Conservation (phyloP, 1,140 invertebrate species). For the Matsumurasca onukii region DNA sequence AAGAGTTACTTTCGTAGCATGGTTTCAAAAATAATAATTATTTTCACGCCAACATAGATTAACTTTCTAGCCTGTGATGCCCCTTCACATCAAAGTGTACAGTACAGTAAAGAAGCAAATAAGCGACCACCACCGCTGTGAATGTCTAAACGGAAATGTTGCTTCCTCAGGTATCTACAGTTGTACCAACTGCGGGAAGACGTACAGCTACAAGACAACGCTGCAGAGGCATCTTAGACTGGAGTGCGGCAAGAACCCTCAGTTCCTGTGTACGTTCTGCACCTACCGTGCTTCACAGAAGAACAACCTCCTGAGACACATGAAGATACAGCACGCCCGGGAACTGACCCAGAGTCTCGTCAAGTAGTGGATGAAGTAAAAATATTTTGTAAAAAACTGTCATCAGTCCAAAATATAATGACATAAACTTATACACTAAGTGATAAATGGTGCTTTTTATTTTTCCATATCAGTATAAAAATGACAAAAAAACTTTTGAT, state of each 20-base stretch:
- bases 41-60: no score
- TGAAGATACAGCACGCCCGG: conserved; percentile 43
- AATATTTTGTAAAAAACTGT: neutral
- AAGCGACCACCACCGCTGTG: neutral
- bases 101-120: no score
- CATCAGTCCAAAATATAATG: no score
- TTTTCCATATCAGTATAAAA: no score
- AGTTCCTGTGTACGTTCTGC: conserved; percentile 52
- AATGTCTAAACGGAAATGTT: neutral
- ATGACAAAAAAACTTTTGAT: no score
- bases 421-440: no score
- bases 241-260: conserved; percentile 53
- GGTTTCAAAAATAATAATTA: no score
- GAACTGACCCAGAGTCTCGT: neutral
- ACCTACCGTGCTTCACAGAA: conserved; percentile 58
- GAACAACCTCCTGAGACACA: conserved; percentile 58
- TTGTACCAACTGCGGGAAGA: conserved; percentile 47
- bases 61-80: no score
- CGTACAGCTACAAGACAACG: conserved; percentile 45
- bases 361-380: neutral
- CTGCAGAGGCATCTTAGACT: conserved; percentile 53
- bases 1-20: no score
- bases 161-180: no score
- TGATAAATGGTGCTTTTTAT: no score
- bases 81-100: no score